Percentiles rank a stretch among this genome's conserved stretches.
Conservation (phyloP, 2,113 vertebrate species). For the Mesoclemmys tuberculata region DNA sequence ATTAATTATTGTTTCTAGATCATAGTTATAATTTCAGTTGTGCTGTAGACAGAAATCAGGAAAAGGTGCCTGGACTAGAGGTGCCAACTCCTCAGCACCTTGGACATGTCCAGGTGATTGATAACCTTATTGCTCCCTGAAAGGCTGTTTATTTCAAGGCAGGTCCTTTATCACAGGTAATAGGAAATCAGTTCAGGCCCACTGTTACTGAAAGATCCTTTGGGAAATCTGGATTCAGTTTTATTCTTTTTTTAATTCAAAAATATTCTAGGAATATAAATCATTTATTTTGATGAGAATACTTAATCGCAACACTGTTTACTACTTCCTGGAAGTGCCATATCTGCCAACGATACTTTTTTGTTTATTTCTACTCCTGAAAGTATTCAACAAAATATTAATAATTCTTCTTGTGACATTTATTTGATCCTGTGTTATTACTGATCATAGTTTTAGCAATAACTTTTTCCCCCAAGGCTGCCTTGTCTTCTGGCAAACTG, state of each 20-base stretch:
- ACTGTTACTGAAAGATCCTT: neutral
- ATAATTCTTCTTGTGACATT: neutral
- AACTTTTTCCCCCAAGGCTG: neutral
- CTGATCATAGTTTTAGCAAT: neutral
- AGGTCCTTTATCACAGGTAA: too few relatives aligned
- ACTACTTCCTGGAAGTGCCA: too few relatives aligned
- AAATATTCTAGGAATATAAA: too few relatives aligned
- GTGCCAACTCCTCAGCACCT: neutral
- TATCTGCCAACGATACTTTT: too few relatives aligned
- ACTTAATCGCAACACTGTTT: too few relatives aligned
- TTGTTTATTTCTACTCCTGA: too few relatives aligned
- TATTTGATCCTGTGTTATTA: neutral
- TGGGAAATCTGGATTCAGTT: neutral
- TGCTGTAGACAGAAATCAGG: neutral
- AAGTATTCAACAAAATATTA: too few relatives aligned
- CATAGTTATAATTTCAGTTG: neutral
- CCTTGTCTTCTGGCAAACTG: neutral
- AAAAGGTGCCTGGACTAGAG: neutral
- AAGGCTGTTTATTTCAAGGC: too few relatives aligned
- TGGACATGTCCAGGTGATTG: neutral
- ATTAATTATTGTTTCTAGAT: neutral
- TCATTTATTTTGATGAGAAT: too few relatives aligned
- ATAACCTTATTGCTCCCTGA: neutral
- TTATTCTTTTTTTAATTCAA: neutral
- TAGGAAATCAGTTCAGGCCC: neutral